These are phyloP conservation scores for Myotis yumanensis DNA, from an alignment of 2,113 vertebrate species.

Conservation along the genomic window DNA sequence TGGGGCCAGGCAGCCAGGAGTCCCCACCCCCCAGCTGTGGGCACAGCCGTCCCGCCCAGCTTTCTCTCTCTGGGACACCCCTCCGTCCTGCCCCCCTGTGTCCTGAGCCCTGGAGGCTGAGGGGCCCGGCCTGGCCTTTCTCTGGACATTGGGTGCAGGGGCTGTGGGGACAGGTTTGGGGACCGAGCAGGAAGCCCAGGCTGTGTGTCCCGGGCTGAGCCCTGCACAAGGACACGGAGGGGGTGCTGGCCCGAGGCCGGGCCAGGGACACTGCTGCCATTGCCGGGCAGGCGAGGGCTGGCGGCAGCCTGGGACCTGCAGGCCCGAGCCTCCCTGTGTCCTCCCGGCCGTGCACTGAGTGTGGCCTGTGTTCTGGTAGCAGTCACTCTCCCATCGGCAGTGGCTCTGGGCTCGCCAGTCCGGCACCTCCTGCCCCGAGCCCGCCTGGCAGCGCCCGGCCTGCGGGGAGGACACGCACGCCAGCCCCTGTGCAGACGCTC, in stretches of 20 bases:
- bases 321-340: not conserved
- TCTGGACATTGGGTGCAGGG: fast-evolving
- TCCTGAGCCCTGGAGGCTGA: no score
- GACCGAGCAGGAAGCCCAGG: not conserved
- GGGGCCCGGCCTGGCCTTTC: not conserved
- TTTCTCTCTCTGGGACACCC: not conserved
- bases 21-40: not conserved
- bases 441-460: not conserved
- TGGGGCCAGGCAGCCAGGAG: not conserved
- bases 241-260: no score
- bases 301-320: no score
- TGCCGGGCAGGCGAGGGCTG: not conserved
- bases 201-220: no score
- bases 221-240: not conserved
- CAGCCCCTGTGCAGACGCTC: not conserved
- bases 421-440: no score
- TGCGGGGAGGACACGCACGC: not conserved
- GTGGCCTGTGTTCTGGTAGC: not conserved
- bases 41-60: not conserved
- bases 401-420: not conserved
- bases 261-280: not conserved
- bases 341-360: not conserved
- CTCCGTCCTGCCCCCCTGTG: not conserved
- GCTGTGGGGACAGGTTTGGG: not conserved
- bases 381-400: not conserved